These are phyloP conservation scores for Chloromyia formosa DNA, from an alignment of 2,888 invertebrate species.

Conservation along the genomic window DNA sequence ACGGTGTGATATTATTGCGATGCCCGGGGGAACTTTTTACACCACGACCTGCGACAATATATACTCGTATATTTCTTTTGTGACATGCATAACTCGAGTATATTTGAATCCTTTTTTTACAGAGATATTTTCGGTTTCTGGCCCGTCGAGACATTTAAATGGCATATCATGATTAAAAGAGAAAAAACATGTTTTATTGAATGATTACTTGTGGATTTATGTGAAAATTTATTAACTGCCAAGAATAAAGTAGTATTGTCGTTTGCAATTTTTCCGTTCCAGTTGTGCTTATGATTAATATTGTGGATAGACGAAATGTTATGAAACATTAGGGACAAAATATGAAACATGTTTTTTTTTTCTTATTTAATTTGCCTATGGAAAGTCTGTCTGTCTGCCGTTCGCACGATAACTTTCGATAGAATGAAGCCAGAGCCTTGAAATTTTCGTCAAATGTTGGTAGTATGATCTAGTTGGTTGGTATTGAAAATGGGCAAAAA, in stretches of 20 bases:
- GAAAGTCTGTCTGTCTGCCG: no score
- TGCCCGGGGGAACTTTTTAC: background rate
- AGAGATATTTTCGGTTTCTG: background rate
- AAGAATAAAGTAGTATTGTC: background rate
- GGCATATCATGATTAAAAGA: no score
- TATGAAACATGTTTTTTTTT: no score
- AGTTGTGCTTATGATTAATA: background rate
- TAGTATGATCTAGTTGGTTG: no score
- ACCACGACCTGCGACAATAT: slow-evolving; percentile 21
- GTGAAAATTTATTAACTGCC: background rate
- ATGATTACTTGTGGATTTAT: background rate
- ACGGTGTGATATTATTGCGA: background rate
- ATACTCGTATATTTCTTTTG: background rate
- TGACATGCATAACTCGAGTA: background rate
- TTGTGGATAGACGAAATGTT: no score
- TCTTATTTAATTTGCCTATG: no score
- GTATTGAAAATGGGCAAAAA: no score
- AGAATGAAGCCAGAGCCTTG: no score
- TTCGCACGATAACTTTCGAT: no score
- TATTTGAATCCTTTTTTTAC: background rate
- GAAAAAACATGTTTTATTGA: background rate
- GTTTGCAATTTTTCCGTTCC: no score
- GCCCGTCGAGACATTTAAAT: background rate
- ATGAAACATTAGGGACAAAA: no score
- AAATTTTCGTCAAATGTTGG: no score